Evolutionary conservation across 2,797 vertebrate species (phyloP).

Genomic region (Lacerta agilis): DNA sequence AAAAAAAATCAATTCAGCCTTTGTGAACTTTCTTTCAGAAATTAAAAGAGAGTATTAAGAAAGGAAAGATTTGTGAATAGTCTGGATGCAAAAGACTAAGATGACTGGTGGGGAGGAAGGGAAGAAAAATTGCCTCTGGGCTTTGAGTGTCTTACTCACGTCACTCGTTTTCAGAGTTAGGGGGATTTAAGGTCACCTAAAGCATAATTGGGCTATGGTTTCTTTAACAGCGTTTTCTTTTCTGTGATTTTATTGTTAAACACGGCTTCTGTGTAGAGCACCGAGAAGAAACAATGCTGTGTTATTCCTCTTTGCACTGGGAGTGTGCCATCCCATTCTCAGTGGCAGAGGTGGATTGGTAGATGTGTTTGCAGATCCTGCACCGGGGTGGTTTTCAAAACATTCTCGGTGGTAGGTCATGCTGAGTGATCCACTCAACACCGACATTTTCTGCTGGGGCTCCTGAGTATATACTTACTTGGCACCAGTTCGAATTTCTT

Average conservation of each 20-base stretch:
- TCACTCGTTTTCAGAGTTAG: constrained; percentile 36
- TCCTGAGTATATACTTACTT: background rate
- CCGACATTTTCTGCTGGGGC: background rate
- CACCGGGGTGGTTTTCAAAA: background rate
- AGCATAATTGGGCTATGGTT: background rate
- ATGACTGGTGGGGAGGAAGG: constrained; percentile 63
- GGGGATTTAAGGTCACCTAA: constrained; percentile 67
- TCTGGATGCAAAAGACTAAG: constrained; percentile 72
- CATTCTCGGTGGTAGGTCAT: background rate
- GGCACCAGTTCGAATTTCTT: background rate
- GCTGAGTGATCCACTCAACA: background rate
- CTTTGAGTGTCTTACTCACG: constrained; percentile 55
- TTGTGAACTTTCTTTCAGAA: constrained; percentile 77
- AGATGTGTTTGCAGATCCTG: background rate
- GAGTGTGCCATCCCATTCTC: background rate
- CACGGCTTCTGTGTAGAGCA: background rate
- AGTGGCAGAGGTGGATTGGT: background rate
- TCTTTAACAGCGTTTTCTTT: constrained; percentile 43
- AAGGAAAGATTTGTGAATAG: constrained; percentile 73
- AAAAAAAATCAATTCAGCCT: constrained; percentile 75
- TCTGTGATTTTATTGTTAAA: constrained; percentile 24
- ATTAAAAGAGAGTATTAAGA: constrained; percentile 70
- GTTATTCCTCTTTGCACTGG: background rate
- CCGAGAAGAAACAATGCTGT: background rate
- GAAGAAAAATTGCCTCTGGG: constrained; percentile 56